Evolutionary conservation across 2,888 invertebrate species (phyloP), one percentile per base, ranked within the genome.

Genomic region (Ptychoptera contaminata): DNA sequence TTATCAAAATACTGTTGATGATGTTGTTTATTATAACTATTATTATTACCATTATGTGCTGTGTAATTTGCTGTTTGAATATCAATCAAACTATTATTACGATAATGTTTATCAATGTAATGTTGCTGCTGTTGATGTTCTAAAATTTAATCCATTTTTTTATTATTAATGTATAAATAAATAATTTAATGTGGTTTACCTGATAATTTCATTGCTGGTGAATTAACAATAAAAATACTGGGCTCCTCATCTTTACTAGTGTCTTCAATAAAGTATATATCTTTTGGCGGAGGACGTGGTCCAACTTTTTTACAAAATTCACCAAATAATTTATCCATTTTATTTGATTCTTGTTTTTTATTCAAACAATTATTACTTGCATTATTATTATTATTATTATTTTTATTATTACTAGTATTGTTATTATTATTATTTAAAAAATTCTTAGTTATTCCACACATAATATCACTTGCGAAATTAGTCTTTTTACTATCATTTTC

Each of bases 251-350:
- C 43, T 12, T 37, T 29, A 9, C 16, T 35, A 34, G 49, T 45
- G 31, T 49, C 57, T 43, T 57, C 56, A 40, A 65, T 63, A 45
- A 58, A 63, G 50, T 65, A 65, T 31, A 63, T 65, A 46, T 65
- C 61, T 48, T 63, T 65, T 4, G 63, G 62, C 44, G 60, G 64
- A 47, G 55, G 58, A 31, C 62, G 58, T 43, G 58, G 55, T 30
- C 63, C 63, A 34, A 64, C 59, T 11, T 57, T 54, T 44, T 60
- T 61, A 48, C 63, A 65, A 47, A 65, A 62, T 47, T 65, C 65
- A 45, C 59, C 57, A 49, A 63, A 65, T n/a, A 64, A 54, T 46
- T 63, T 63, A 48, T 65, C 63, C 8, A 8, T 36, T 36, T 11
- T 14, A 12, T 14, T 14, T 36, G n/a, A 11, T 2, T 11, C 46